Base-by-base conservation (phyloP, 2,113 vertebrate species). In the Upupa epops region DNA sequence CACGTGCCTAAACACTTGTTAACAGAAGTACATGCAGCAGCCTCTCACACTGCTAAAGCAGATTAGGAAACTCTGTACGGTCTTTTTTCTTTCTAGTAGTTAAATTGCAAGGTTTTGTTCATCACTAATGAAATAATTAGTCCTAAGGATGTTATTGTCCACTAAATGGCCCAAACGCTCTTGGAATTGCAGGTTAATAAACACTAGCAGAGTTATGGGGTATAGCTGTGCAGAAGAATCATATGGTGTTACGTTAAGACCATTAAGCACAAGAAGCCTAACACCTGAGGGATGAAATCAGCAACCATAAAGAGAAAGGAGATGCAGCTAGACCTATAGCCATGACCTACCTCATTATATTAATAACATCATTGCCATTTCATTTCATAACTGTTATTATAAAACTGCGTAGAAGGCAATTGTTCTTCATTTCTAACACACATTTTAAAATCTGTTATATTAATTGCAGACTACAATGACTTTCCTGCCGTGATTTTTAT, bases 401-500 rank as follows among this genome's bases (percentile, higher is more conserved):
- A 74, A 86, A 89, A 51, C 24, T 28, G 3, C 45, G n/a, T 77
- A 49, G 48, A 88, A 80, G 24, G 48, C 36, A 91, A 87, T 83
- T 22, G 13, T 19, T 75, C 36, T 83, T 91, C 0, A 66, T 78
- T 93, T 74, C 51, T 73, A 76, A 3, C 24, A 56, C 36, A 60
- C 17, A 9, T 37, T 64, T 8, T 59, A 82, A 92, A 92, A 90
- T 84, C 37, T 25, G 25, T 69, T 85, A 25, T 28, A 56, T 55
- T 77, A 89, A 88, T 86, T 88, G 45, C 26, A 78, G 58, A 61
- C n/a, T 76, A 15, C 61, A 88, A 83, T 59, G 22, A 64, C 54
- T 77, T 88, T 49, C n/a, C n/a, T 86, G 21, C 11, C 42, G 66
- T 70, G 18, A 73, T 66, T 95, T 94, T 85, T 91, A 70, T 92